Conservation (phyloP, 2,797 vertebrate species). For the Dromococcyx pavoninus region DNA sequence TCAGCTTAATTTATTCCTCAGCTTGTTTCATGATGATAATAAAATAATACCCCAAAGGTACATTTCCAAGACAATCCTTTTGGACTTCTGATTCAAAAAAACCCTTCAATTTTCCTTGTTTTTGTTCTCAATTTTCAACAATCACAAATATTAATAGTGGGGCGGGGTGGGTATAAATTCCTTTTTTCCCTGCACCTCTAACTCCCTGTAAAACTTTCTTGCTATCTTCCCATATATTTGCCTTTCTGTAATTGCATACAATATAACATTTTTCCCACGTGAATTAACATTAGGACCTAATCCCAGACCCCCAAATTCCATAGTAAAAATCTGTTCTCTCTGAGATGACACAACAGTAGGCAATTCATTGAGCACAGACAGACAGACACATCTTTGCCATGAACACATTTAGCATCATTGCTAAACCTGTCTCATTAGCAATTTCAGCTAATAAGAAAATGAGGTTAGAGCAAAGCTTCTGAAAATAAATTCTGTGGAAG, state of each 20-base stretch:
- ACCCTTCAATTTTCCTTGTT: neutral
- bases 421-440: slow-evolving; percentile 43
- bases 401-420: slow-evolving; percentile 28
- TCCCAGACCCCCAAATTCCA: slow-evolving; percentile 32
- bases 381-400: slow-evolving; percentile 25
- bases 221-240: neutral
- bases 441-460: slow-evolving; percentile 58
- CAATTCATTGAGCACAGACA: slow-evolving; percentile 39
- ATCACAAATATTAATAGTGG: no score
- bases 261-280: neutral
- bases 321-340: slow-evolving; percentile 35
- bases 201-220: neutral
- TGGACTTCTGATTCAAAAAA: neutral
- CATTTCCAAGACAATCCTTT: neutral
- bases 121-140: neutral
- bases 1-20: neutral
- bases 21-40: neutral
- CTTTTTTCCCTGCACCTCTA: neutral
- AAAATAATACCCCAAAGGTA: neutral
- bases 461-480: slow-evolving; percentile 9
- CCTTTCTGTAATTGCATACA: neutral
- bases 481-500: slow-evolving; percentile 44
- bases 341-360: slow-evolving; percentile 25
- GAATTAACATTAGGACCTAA: slow-evolving; percentile 20
- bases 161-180: neutral